These are phyloP conservation scores for Catocala sponsa DNA, from an alignment of 2,888 invertebrate genomes.

Conservation along the genomic window DNA sequence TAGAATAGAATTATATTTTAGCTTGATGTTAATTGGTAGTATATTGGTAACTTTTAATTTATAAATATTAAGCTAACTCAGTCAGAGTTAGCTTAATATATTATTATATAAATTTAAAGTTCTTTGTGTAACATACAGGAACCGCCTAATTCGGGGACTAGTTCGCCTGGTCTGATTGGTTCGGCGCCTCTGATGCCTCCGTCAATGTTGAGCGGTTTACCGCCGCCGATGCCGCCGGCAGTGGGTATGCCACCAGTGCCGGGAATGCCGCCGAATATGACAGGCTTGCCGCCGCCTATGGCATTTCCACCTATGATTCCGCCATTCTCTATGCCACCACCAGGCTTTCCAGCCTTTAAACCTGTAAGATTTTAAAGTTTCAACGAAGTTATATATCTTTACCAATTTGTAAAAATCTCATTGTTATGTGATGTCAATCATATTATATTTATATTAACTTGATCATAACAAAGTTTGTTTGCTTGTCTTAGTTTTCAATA, in stretches of 20 bases:
- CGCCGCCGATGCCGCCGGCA: conserved; percentile 85
- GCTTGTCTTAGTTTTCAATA: no score
- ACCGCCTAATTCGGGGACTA: conserved; percentile 71
- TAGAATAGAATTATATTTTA: no score
- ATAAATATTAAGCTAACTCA: no score
- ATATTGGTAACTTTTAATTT: no score
- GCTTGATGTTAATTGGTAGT: no score
- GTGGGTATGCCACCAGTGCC: conserved; percentile 86
- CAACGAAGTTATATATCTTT: neutral
- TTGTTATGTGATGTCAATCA: neutral
- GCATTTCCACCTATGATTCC: conserved; percentile 90
- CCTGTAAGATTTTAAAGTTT: conserved; percentile 55
- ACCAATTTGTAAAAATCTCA: neutral
- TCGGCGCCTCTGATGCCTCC: conserved; percentile 74
- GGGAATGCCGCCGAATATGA: conserved; percentile 78
- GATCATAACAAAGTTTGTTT: no score
- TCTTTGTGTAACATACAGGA: conserved; percentile 60
- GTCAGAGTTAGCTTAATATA: no score
- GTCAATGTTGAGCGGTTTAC: conserved; percentile 78
- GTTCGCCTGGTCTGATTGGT: conserved; percentile 76
- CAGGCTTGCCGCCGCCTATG: conserved; percentile 82
- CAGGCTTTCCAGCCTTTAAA: conserved; percentile 90
- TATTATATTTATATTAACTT: no score
- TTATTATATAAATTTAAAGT: no score
- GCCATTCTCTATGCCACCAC: conserved; percentile 93